Evolutionary conservation across 1,140 invertebrate species (phyloP).

Genomic region (Pseudomyrmex dendroicus): DNA sequence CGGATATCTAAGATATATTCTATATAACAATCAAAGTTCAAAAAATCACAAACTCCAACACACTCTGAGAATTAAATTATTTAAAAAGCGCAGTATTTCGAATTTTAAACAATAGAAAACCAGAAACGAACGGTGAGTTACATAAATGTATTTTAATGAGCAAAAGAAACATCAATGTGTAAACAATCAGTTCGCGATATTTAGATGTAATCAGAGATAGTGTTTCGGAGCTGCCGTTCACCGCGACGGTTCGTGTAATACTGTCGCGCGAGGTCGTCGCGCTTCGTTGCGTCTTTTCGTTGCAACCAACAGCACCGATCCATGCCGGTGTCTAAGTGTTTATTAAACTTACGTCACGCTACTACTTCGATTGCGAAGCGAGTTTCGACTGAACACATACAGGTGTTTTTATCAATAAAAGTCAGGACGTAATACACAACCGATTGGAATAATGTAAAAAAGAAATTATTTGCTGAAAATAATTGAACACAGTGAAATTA

Average conservation of each 20-base stretch:
- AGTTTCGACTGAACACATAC: background rate
- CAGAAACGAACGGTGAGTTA: background rate
- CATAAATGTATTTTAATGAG: background rate
- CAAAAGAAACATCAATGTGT: background rate
- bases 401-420: too few relatives aligned
- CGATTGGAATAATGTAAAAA: too few relatives aligned
- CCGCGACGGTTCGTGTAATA: constrained; percentile 61
- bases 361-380: constrained; percentile 21
- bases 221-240: constrained; percentile 54
- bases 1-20: too few relatives aligned
- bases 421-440: too few relatives aligned
- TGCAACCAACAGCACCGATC: constrained; percentile 11
- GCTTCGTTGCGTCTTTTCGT: constrained; percentile 50
- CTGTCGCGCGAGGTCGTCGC: constrained; percentile 70
- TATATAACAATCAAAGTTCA: too few relatives aligned
- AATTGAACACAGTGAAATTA: too few relatives aligned
- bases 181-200: constrained; percentile 40
- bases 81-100: too few relatives aligned
- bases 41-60: too few relatives aligned
- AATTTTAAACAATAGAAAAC: background rate
- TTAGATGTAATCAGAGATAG: constrained; percentile 19
- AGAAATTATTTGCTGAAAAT: too few relatives aligned
- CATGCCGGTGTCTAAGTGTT: background rate
- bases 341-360: constrained; percentile 1
- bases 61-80: too few relatives aligned